Base-by-base conservation (phyloP, 2,888 invertebrate species). In the Lasiommata megera region DNA sequence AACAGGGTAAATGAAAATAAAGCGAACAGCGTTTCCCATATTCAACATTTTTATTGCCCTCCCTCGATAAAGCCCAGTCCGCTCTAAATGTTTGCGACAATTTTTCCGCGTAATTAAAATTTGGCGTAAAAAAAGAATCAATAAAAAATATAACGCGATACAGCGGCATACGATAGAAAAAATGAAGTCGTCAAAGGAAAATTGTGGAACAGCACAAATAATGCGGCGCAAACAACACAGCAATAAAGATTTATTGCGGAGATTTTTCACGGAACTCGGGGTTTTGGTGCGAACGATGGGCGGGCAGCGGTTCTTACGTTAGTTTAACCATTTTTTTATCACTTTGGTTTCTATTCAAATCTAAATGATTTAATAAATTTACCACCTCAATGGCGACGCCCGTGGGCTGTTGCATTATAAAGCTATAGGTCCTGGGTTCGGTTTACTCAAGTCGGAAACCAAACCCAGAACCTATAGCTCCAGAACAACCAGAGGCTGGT, bases 191-290 rank as follows among this genome's bases (percentile, higher is more conserved):
- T 85, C 83, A 83, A 83, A 84, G 79, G 78, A 80, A 84, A 85
- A 84, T 83, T 79, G 82, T 79, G 81, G 76, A 65, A 56, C 64
- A 53, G 77, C 82, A 82, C 81, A 85, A 88, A 85, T 84, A 86
- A 84, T 80, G 80, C 74, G 77, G 74, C 73, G 72, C 82, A 84
- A 87, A 86, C 83, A 87, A 84, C 85, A 81, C 75, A 77, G 79
- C 84, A 81, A 84, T 88, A 88, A 86, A 87, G 83, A 88, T 88
- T 86, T 88, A 87, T 85, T 83, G 82, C 79, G 66, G 67, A 77
- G 80, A 80, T 86, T 86, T 87, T 86, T 86, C 81, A 82, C 75
- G 69, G 63, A 71, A 64, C 67, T 65, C 54, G 55, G 60, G 51
- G 23, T 38, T 16, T 8, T 54, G 65, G 62, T 29, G 6, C 54